These are phyloP conservation scores for Chiloscyllium punctatum DNA, from an alignment of 2,797 vertebrate species.

Conservation along the genomic window DNA sequence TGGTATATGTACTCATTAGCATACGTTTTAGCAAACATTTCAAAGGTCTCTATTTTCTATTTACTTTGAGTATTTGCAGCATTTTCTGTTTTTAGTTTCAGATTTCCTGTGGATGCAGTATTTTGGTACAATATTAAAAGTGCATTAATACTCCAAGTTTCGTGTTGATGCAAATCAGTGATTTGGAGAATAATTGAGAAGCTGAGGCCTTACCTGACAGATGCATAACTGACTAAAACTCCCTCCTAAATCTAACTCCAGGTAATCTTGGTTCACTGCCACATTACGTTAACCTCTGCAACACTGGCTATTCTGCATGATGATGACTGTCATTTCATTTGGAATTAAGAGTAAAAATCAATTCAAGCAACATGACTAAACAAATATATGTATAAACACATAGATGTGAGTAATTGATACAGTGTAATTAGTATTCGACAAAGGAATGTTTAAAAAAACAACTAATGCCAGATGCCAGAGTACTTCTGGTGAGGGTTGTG, in stretches of 20 bases:
- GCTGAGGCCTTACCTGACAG: neutral
- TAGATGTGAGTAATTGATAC: neutral
- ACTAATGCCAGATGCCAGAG: neutral
- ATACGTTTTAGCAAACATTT: too few relatives aligned
- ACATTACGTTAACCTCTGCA: neutral
- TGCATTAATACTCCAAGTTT: neutral
- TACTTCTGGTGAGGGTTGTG: too few relatives aligned
- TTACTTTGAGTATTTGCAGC: too few relatives aligned
- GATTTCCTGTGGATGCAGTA: too few relatives aligned
- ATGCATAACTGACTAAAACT: neutral
- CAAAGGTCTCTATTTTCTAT: too few relatives aligned
- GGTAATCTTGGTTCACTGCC: neutral
- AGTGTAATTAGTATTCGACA: neutral
- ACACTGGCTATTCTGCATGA: neutral
- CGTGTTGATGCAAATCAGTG: neutral
- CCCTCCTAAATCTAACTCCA: neutral
- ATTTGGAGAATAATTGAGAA: neutral
- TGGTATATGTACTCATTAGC: too few relatives aligned
- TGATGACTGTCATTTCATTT: neutral
- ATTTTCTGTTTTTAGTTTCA: too few relatives aligned
- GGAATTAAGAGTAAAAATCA: neutral
- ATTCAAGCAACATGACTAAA: neutral
- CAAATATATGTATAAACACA: neutral
- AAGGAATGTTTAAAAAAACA: neutral
- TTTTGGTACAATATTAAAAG: neutral